phyloP scores from a whole-genome alignment of 2,113 vertebrate genomes.

The Desmodus rotundus region DNA sequence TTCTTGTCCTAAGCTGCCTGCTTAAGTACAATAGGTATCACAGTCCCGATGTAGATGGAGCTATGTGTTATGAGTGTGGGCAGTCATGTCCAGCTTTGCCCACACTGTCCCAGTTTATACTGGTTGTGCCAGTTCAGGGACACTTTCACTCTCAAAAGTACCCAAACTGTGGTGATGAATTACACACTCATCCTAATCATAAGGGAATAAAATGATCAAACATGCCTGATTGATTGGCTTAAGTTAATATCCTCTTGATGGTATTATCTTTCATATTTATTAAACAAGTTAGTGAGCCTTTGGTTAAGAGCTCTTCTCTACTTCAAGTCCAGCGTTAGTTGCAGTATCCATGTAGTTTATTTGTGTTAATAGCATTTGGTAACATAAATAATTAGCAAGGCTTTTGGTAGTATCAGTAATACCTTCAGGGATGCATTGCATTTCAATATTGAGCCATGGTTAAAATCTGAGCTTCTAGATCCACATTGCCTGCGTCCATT shows the following conservation, averaged over 20 bases:
- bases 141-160: not conserved
- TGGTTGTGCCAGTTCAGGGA: not conserved
- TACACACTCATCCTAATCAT: not conserved
- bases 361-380: not conserved
- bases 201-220: not conserved
- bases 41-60: not conserved
- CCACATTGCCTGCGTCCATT: not conserved
- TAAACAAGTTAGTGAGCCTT: not conserved
- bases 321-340: not conserved
- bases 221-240: not conserved
- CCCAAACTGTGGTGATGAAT: not conserved
- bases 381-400: not conserved
- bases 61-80: rapidly evolving
- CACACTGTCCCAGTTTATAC: not conserved
- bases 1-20: not conserved
- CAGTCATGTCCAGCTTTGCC: not conserved
- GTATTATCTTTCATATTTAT: not conserved
- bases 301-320: not conserved
- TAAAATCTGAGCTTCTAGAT: not conserved
- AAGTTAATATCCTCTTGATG: not conserved
- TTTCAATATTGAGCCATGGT: not conserved
- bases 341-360: not conserved
- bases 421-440: not conserved
- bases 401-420: not conserved
- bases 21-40: not conserved